These are phyloP conservation scores for Malurus leucopterus DNA, from an alignment of 2,797 vertebrate genomes.

Conservation along the genomic window DNA sequence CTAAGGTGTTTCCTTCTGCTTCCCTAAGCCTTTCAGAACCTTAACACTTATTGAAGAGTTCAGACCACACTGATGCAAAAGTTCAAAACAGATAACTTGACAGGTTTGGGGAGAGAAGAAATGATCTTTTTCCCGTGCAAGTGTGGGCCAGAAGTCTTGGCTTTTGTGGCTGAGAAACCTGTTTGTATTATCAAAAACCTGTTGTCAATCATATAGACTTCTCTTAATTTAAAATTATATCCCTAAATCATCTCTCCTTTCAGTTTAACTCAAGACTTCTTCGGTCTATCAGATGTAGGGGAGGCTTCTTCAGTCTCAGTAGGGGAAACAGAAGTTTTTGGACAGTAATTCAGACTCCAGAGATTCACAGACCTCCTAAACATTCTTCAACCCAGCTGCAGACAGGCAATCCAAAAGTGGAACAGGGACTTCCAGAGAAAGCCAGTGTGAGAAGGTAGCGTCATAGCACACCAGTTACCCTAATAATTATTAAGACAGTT, in stretches of 20 bases:
- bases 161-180: background rate
- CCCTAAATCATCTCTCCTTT: background rate
- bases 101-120: accelerated
- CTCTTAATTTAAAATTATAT: background rate
- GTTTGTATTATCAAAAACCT: background rate
- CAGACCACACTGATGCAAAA: background rate
- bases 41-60: background rate
- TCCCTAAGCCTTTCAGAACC: background rate
- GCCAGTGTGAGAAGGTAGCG: background rate
- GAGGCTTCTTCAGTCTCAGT: background rate
- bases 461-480: background rate
- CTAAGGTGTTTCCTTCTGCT: background rate
- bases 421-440: background rate
- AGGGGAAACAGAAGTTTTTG: background rate
- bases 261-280: background rate
- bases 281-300: background rate
- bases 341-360: background rate
- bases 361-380: background rate
- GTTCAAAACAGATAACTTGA: background rate
- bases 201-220: background rate
- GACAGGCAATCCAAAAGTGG: background rate
- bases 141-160: background rate
- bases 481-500: background rate
- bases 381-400: background rate
- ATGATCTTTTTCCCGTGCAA: background rate